phyloP scores from a whole-genome alignment of 2,113 vertebrate genomes.

The Toxostoma redivivum region DNA sequence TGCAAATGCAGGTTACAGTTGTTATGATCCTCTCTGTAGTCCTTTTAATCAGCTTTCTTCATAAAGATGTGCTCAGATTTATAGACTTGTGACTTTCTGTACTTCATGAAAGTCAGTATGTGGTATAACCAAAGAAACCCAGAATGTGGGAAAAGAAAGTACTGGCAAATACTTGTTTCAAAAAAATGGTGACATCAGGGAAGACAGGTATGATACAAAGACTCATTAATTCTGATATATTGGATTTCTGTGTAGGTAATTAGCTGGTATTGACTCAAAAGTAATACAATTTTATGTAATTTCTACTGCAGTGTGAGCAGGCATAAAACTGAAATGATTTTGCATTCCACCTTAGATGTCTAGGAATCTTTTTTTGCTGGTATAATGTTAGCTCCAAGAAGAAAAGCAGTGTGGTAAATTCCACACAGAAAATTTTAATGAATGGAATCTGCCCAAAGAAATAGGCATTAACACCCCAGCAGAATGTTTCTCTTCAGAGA shows the following conservation, averaged over 20 bases:
- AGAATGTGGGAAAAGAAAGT: neutral
- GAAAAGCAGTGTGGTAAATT: neutral
- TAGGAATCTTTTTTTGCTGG: neutral
- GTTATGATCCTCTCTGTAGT: neutral
- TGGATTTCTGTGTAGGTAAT: neutral
- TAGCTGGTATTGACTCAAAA: neutral
- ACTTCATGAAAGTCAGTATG: neutral
- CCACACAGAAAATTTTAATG: neutral
- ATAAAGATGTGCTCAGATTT: neutral
- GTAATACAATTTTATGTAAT: neutral
- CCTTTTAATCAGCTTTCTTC: neutral
- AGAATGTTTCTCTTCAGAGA: neutral
- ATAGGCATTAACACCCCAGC: neutral
- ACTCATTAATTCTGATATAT: neutral
- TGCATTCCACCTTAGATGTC: neutral
- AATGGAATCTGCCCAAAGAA: neutral
- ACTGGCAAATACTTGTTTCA: rapidly evolving
- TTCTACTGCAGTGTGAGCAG: neutral
- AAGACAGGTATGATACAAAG: neutral
- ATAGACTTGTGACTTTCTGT: neutral
- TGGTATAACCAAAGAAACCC: neutral
- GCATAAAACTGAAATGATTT: neutral
- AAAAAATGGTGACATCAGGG: neutral
- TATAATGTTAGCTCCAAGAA: neutral
- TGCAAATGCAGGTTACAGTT: neutral